Evolutionary conservation across 2,113 vertebrate species (phyloP).

Genomic region (Pogonocichla stellata): DNA sequence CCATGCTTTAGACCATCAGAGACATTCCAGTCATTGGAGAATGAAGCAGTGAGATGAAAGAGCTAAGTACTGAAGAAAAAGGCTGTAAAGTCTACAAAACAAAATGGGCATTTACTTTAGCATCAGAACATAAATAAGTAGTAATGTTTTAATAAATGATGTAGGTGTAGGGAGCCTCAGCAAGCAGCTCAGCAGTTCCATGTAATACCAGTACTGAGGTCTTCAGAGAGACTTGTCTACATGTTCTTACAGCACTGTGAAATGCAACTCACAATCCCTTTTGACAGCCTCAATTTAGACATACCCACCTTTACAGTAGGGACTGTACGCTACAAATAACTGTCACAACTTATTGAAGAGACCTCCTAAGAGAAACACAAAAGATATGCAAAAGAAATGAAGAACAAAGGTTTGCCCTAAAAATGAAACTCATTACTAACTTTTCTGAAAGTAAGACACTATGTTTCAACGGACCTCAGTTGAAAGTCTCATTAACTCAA

Average conservation of each 20-base stretch:
- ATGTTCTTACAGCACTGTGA: constrained; percentile 46
- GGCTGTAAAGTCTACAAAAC: constrained; percentile 55
- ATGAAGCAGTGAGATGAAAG: background rate
- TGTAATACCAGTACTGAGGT: constrained; percentile 44
- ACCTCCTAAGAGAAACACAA: constrained; percentile 1
- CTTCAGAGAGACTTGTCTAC: constrained; percentile 60
- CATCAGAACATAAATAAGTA: constrained; percentile 65
- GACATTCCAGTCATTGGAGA: background rate
- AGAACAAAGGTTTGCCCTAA: constrained; percentile 26
- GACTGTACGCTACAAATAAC: constrained; percentile 56
- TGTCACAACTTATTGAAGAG: constrained; percentile 67
- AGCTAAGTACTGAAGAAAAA: constrained; percentile 20
- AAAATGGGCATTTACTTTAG: constrained; percentile 66
- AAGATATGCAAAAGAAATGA: constrained; percentile 7
- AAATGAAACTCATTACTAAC: background rate
- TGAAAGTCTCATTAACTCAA: background rate
- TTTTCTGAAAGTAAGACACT: background rate
- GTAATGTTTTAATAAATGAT: constrained; percentile 69
- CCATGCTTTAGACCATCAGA: background rate
- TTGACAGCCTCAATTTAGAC: constrained; percentile 68
- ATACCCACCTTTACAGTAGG: constrained; percentile 55
- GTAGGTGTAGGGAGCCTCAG: constrained; percentile 34
- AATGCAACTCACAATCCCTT: constrained; percentile 61
- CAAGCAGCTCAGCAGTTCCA: constrained; percentile 16
- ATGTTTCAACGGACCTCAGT: background rate